Base-by-base conservation (phyloP, 2,888 invertebrate species). In the Harpagoxenus sublaevis region DNA sequence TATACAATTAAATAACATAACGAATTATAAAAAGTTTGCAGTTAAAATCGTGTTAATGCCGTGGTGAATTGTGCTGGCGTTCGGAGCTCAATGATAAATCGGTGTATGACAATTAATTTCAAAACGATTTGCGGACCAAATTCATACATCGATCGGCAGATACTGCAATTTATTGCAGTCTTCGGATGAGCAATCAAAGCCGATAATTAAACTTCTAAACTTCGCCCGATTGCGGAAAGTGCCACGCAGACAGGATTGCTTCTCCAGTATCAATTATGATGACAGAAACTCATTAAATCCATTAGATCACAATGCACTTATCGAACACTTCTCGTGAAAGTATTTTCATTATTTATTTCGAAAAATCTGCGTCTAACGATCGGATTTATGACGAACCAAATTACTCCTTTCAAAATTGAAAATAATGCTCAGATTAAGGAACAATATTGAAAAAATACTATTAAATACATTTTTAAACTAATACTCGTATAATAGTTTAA, bases 181-280 rank as follows among this genome's bases (percentile, higher is more conserved):
- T 84, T 79, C 78, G 87, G 83, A 42, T 55, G 84, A 86, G 89
- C 88, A 88, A 91, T 89, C 89, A 78, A 77, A 85, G 53, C 86
- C 85, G 88, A 90, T 91, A 91, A 91, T 92, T 90, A 89, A 90
- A 91, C 90, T 89, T 86, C 86, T 87, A 88, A 87, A 91, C 89
- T 90, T 90, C 83, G 86, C 73, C 60, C 78, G 87, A 84, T 85
- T 63, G 75, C 73, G 82, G 86, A 87, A 90, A 90, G 87, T 89
- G 88, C 88, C 88, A 75, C 83, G 85, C 87, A 89, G 86, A 83
- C 90, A 83, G 81, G 87, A 85, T 28, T 84, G 65, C 77, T 81
- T 77, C 81, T 84, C 87, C 31, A 55, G 75, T 89, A 89, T 91
- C 90, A 88, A 85, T 89, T 87, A 87, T 85, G 84, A 84, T 68